phyloP scores from a whole-genome alignment of 2,888 invertebrate genomes.

The Phragmatobia fuliginosa region DNA sequence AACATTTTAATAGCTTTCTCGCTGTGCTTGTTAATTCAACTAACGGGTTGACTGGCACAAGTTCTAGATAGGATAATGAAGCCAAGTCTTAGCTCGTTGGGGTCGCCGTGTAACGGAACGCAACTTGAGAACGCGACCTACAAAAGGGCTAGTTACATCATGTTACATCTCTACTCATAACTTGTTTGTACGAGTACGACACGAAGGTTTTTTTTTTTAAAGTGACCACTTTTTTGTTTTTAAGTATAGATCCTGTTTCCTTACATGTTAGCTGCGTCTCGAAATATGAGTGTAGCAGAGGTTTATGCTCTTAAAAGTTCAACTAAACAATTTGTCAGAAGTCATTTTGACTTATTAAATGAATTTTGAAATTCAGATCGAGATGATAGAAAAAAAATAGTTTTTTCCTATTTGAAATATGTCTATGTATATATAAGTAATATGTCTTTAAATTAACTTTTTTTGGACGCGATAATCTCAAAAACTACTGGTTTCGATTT shows the following conservation, averaged over 20 bases:
- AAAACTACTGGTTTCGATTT: no score
- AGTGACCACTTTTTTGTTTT: not conserved
- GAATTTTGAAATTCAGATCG: not conserved
- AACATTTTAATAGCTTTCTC: not conserved
- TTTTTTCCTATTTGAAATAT: no score
- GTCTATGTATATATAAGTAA: no score
- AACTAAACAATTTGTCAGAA: not conserved
- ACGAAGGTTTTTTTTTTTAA: not conserved
- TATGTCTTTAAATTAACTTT: no score
- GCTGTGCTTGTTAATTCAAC: not conserved
- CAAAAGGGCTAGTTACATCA: constrained; percentile 29
- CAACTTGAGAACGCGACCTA: constrained; percentile 19
- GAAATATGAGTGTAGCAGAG: not conserved
- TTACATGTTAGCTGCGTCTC: not conserved
- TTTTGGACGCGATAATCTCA: no score
- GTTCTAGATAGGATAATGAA: constrained; percentile 1
- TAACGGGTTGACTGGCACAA: not conserved
- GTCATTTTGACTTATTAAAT: not conserved
- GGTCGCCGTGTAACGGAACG: constrained; percentile 21
- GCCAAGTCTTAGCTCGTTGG: constrained; percentile 9
- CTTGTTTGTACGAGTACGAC: constrained; percentile 9
- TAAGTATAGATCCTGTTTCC: not conserved
- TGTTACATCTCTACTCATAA: constrained; percentile 16
- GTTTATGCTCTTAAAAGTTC: not conserved
- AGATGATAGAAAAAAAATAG: not conserved